phyloP scores from a whole-genome alignment of 2,113 vertebrate species.

The Arothron firmamentum region DNA sequence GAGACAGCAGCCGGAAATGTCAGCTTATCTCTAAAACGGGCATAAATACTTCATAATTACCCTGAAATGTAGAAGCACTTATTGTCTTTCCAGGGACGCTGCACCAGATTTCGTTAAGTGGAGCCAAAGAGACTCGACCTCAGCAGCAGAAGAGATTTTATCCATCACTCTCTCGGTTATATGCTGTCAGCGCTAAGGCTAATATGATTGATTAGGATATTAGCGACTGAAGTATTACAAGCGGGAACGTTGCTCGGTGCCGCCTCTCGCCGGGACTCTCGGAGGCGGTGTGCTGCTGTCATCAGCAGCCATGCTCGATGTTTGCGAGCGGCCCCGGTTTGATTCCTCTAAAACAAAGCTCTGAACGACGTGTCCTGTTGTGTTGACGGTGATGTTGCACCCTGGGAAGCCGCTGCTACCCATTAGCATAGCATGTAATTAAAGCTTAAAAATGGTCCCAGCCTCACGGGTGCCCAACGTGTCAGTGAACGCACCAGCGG shows the following conservation, averaged over 20 bases:
- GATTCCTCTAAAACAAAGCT: too few relatives aligned
- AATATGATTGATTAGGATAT: conserved; percentile 62
- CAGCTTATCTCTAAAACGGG: too few relatives aligned
- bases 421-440: conserved; percentile 77
- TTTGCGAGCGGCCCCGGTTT: too few relatives aligned
- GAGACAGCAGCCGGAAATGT: too few relatives aligned
- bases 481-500: background rate
- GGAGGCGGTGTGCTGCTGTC: conserved; percentile 19
- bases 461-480: background rate
- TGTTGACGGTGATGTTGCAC: conserved; percentile 44
- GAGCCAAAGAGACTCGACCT: conserved; percentile 23
- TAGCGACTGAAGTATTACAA: conserved; percentile 57
- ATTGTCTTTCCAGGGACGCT: conserved; percentile 2
- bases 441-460: conserved; percentile 67
- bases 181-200: conserved; percentile 48
- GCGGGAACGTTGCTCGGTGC: conserved; percentile 22
- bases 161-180: conserved; percentile 52
- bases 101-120: conserved; percentile 4
- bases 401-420: conserved; percentile 50
- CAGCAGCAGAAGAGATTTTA: conserved; percentile 42
- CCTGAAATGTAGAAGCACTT: too few relatives aligned
- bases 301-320: too few relatives aligned
- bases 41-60: too few relatives aligned
- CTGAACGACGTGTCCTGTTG: too few relatives aligned
- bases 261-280: conserved; percentile 43